Percentiles rank a stretch among this genome's conserved stretches.
Conservation (phyloP, 2,888 invertebrate species). For the Drosophila differens region DNA sequence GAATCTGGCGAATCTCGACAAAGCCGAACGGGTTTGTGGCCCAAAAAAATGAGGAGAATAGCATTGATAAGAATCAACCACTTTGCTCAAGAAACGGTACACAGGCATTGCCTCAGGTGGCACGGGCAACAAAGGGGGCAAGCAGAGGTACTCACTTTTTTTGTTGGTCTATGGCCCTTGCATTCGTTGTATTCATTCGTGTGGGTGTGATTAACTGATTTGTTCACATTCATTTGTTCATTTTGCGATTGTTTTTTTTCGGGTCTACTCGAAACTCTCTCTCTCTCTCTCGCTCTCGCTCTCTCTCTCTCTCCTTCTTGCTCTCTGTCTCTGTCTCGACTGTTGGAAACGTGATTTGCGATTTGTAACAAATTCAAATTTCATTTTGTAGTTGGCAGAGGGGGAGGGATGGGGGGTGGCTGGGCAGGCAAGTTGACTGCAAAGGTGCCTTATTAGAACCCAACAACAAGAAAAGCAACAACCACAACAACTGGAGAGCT, state of each 20-base stretch:
- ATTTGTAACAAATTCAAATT: constrained; percentile 84
- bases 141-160: constrained; percentile 6
- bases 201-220: constrained; percentile 85
- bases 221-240: constrained; percentile 84
- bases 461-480: constrained; percentile 8
- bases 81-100: constrained; percentile 42
- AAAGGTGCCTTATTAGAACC: constrained; percentile 54
- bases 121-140: background rate
- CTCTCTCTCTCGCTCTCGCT: background rate
- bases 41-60: constrained; percentile 8
- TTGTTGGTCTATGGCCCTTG: constrained; percentile 30
- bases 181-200: constrained; percentile 58
- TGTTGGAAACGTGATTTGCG: constrained; percentile 83
- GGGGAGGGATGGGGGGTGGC: background rate
- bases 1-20: constrained; percentile 48
- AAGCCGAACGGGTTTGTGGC: constrained; percentile 65
- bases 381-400: constrained; percentile 38
- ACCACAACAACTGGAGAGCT: constrained; percentile 34
- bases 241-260: constrained; percentile 65
- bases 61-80: constrained; percentile 78
- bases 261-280: background rate
- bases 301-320: background rate
- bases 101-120: constrained; percentile 37
- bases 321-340: constrained; percentile 8
- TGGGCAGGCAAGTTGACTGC: constrained; percentile 14